Conservation (phyloP, 2,113 vertebrate species). For the Calidris pugnax region DNA sequence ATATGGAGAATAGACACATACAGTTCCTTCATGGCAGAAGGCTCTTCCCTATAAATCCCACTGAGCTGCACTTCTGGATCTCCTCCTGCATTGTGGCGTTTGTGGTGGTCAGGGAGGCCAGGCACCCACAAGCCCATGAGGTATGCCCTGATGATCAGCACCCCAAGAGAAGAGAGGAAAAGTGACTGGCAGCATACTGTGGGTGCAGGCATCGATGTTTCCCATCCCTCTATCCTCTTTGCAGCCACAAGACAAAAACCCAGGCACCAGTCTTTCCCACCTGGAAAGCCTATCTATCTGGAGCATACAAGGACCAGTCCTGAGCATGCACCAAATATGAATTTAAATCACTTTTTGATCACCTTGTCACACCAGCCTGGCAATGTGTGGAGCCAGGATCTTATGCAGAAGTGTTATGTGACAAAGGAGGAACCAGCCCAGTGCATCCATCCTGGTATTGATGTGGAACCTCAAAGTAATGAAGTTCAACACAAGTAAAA, state of each 20-base stretch:
- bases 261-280: neutral
- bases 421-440: neutral
- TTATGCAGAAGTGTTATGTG: neutral
- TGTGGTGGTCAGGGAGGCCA: neutral
- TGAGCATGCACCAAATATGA: neutral
- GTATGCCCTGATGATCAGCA: neutral
- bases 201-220: neutral
- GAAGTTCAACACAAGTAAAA: neutral
- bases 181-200: fast-evolving
- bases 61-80: neutral
- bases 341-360: neutral
- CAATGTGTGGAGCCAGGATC: neutral
- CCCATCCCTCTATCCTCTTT: fast-evolving
- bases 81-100: fast-evolving
- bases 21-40: neutral
- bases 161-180: neutral
- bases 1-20: neutral
- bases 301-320: neutral
- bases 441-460: neutral
- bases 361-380: neutral
- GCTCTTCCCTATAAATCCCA: neutral
- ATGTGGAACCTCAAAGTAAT: fast-evolving
- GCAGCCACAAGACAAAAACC: neutral
- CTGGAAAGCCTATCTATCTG: neutral
- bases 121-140: neutral